A percentile compares a stretch with the other conserved stretches of the same genome.
Conservation (phyloP, 2,113 vertebrate species). For the Neoarius graeffei region DNA sequence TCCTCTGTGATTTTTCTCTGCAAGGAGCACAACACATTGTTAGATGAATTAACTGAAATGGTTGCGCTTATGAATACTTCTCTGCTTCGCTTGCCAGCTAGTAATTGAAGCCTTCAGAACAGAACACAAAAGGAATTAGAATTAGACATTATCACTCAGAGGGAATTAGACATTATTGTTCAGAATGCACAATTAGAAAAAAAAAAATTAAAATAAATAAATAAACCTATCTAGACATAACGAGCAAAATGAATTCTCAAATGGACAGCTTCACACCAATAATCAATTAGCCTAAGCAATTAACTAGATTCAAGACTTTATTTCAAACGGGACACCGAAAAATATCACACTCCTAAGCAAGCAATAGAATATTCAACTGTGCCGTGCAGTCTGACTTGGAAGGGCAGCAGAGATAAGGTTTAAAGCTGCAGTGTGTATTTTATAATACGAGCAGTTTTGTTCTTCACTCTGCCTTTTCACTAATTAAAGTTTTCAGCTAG, state of each 20-base stretch:
- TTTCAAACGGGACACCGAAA: background rate
- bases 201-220: background rate
- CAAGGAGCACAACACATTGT: slow-evolving; percentile 23
- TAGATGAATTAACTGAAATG: slow-evolving; percentile 34
- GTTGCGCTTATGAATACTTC: slow-evolving; percentile 47
- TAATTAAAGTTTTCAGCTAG: background rate
- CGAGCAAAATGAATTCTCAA: slow-evolving; percentile 43
- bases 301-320: background rate
- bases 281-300: slow-evolving; percentile 16
- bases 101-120: slow-evolving; percentile 43
- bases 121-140: slow-evolving; percentile 37
- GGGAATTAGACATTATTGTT: slow-evolving; percentile 48
- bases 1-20: background rate
- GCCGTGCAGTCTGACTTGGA: background rate
- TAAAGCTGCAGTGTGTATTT: background rate
- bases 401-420: background rate
- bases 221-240: slow-evolving; percentile 25
- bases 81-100: slow-evolving; percentile 26
- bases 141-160: background rate
- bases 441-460: background rate
- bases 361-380: background rate
- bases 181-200: slow-evolving; percentile 24
- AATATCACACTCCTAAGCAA: background rate
- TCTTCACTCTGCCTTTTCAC: too few species aligned
- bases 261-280: slow-evolving; percentile 31